phyloP scores from a whole-genome alignment of 2,797 vertebrate species.

The Sebastes hubbsi region DNA sequence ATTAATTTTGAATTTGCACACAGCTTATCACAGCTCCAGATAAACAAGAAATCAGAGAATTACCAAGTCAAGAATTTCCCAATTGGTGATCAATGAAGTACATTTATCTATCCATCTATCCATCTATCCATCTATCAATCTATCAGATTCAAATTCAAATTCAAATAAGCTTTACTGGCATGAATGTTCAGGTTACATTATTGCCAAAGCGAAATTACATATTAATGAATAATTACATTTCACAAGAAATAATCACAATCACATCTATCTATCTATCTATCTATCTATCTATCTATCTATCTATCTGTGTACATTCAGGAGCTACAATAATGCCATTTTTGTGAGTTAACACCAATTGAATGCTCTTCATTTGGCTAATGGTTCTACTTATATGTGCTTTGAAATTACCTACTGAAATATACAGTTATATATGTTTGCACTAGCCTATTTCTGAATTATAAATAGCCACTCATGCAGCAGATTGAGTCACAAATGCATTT shows the following conservation, averaged over 20 bases:
- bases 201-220: too few relatives aligned
- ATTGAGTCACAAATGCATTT: neutral
- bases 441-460: neutral
- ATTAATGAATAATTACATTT: too few relatives aligned
- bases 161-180: too few relatives aligned
- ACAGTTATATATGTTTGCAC: neutral
- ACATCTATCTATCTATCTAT: too few relatives aligned
- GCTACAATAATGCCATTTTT: neutral
- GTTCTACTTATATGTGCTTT: neutral
- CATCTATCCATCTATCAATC: too few relatives aligned
- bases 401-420: neutral
- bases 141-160: too few relatives aligned
- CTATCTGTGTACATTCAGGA: neutral
- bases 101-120: too few relatives aligned
- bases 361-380: neutral
- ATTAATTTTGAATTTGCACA: neutral
- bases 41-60: neutral
- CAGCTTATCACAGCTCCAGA: neutral
- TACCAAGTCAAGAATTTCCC: too few relatives aligned
- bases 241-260: too few relatives aligned
- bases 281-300: neutral
- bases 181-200: too few relatives aligned
- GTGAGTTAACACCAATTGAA: neutral
- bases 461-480: neutral
- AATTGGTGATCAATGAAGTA: too few relatives aligned